Conservation (phyloP, 2,797 vertebrate species). For the Falco novaeseelandiae region DNA sequence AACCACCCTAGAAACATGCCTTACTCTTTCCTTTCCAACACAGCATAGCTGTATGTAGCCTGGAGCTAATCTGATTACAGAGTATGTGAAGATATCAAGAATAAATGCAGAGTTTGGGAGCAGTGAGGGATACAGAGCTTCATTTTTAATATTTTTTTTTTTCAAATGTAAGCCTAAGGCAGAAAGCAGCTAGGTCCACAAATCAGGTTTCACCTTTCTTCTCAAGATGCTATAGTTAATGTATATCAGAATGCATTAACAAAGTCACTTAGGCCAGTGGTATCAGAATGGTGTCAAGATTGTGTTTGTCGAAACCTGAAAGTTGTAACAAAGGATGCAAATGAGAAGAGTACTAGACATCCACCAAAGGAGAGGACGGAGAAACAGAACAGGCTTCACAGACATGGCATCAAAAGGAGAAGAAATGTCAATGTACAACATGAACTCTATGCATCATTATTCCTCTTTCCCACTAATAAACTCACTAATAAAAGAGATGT, state of each 20-base stretch:
- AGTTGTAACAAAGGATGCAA: not conserved
- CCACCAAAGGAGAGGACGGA: not conserved
- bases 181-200: not conserved
- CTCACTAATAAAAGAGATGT: not conserved
- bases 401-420: not conserved
- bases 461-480: not conserved
- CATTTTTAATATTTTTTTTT: not conserved
- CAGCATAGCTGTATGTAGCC: not conserved
- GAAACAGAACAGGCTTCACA: not conserved
- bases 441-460: not conserved
- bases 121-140: not conserved
- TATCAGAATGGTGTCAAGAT: not conserved
- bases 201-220: not conserved
- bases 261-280: not conserved
- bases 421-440: not conserved
- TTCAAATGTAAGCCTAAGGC: not conserved
- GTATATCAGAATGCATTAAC: not conserved
- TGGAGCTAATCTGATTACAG: not conserved
- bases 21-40: not conserved
- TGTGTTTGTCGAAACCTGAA: not conserved
- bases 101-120: not conserved
- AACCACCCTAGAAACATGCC: not conserved
- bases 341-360: not conserved
- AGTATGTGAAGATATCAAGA: not conserved
- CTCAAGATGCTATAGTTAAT: not conserved